A percentile compares a stretch with the other conserved stretches of the same genome.
Conservation (phyloP, 2,888 invertebrate species). For the Leptothorax acervorum region DNA sequence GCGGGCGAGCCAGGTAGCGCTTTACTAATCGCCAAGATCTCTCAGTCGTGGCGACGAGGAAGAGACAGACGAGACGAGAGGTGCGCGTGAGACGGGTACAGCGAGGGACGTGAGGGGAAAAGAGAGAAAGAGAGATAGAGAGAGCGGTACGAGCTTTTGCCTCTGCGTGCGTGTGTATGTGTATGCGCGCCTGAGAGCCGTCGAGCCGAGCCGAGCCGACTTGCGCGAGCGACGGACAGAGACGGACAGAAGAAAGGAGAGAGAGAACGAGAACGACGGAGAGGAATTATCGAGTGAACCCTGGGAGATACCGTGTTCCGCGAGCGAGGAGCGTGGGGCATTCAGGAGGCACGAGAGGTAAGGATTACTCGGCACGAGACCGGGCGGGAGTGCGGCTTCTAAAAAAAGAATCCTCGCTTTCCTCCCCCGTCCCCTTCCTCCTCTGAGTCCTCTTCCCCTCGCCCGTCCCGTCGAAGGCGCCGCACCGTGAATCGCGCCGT, state of each 20-base stretch:
- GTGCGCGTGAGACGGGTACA: too few relatives aligned
- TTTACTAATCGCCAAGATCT: constrained; percentile 72
- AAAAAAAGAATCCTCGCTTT: constrained; percentile 60
- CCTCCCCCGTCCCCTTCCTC: too few relatives aligned
- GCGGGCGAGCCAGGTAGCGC: constrained; percentile 73
- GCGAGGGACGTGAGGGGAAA: constrained; percentile 36
- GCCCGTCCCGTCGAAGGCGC: constrained; percentile 48
- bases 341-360: constrained; percentile 45
- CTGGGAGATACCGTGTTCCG: constrained; percentile 41
- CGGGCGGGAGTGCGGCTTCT: constrained; percentile 49
- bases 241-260: constrained; percentile 49
- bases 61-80: constrained; percentile 32
- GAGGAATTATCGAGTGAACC: constrained; percentile 48
- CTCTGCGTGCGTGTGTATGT: constrained; percentile 27
- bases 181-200: constrained; percentile 45
- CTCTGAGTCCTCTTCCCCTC: constrained; percentile 8
- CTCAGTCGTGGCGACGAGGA: constrained; percentile 57
- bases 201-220: constrained; percentile 14
- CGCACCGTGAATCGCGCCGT: constrained; percentile 59
- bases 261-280: constrained; percentile 35
- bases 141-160: constrained; percentile 49
- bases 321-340: constrained; percentile 31
- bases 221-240: constrained; percentile 43
- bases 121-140: constrained; percentile 57
- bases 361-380: constrained; percentile 41